Evolutionary conservation across 2,888 invertebrate species (phyloP), one percentile per base, ranked within the genome.

Genomic region (Orthonevra nobilis): DNA sequence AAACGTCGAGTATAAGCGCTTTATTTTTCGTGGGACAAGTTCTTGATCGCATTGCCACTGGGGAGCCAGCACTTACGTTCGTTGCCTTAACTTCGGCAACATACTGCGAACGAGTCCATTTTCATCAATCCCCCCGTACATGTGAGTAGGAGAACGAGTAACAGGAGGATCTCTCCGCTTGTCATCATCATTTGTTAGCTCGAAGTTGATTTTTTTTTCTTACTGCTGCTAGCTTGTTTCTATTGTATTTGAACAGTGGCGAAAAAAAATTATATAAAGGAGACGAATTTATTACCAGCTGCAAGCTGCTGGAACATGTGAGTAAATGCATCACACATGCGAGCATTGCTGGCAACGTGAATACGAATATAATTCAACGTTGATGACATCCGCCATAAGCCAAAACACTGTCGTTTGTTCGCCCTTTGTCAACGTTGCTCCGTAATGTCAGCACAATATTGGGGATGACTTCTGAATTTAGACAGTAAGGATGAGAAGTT

Each of bases 281-380:
- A 54, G 32, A 61, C 36, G 54, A 75, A 75, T 75, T 75, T 75
- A 75, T 75, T 70, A 48, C 74, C 74, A 74, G 61, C 68, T 74
- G 74, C 61, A 63, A 75, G 56, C 75, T 38, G 61, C 28, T 75
- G 61, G 42, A 42, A 40, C 28, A 36, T 40, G 20, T 50, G 23
- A 9, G 23, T 23, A 56, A 44, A 61, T 69, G 61, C 61, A 70
- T 36, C 61, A 48, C 28, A 50, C 10, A 46, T 28, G 42, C 17
- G 42, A 12, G 9, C 36, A 30, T 36, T 20, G 56, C 58, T n/a
- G n/a, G n/a, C n/a, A 63, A 5, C 3, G 23, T 5, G 52, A 70
- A 77, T 63, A 58, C 64, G 72, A 64, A 77, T 58, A 77, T 77
- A 77, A 72, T 77, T 77, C 72, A 77, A 72, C 58, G 77, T 52